Conservation (phyloP, 1,140 invertebrate species). For the Zaprionus vittiger region DNA sequence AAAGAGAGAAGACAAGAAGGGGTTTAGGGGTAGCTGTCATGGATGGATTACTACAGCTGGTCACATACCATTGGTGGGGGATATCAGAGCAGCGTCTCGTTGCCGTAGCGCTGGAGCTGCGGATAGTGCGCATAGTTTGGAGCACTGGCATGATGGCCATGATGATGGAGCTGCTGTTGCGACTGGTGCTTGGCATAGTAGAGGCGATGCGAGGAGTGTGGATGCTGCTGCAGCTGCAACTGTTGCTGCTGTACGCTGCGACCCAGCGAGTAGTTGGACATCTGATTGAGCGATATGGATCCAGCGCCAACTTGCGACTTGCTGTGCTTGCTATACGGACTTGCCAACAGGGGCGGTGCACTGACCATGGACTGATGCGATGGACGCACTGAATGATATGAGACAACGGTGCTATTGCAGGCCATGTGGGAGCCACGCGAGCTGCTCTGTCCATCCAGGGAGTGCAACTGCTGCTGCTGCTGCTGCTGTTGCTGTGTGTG, state of each 20-base stretch:
- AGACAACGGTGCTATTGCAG: conserved; percentile 64
- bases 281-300: conserved; percentile 71
- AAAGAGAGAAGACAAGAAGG: neutral
- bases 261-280: conserved; percentile 68
- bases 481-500: neutral
- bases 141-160: conserved; percentile 18
- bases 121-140: conserved; percentile 56
- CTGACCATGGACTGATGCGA: conserved; percentile 63
- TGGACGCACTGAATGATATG: conserved; percentile 78
- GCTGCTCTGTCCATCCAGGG: conserved; percentile 53
- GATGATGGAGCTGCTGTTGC: conserved; percentile 29
- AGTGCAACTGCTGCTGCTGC: conserved; percentile 21
- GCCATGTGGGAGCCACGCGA: conserved; percentile 66
- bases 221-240: conserved; percentile 32
- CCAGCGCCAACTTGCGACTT: conserved; percentile 53
- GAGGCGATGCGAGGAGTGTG: conserved; percentile 58
- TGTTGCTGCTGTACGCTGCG: conserved; percentile 36
- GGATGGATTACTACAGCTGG: neutral
- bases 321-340: conserved; percentile 54
- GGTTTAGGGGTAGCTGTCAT: neutral
- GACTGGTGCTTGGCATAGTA: conserved; percentile 49
- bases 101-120: conserved; percentile 61
- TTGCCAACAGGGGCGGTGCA: conserved; percentile 42
- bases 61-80: neutral
- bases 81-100: conserved; percentile 68